Evolutionary conservation across 2,888 invertebrate species (phyloP).

Genomic region (Latrodectus elegans): DNA sequence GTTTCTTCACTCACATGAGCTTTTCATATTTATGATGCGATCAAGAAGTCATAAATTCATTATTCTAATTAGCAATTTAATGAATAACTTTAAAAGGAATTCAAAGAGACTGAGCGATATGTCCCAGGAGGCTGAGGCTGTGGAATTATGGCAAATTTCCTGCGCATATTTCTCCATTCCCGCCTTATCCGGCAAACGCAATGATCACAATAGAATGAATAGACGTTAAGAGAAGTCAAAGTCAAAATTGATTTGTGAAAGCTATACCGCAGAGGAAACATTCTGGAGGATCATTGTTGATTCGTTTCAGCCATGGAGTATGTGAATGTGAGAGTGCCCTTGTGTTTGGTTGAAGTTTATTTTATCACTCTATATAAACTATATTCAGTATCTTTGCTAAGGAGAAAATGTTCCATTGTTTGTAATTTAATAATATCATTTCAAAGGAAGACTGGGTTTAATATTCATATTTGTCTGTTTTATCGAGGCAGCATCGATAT

Average conservation of each 20-base stretch:
- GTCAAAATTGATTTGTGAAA: conserved; percentile 16
- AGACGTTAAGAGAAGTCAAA: neutral
- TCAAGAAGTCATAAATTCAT: conserved; percentile 40
- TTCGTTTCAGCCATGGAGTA: too few species aligned
- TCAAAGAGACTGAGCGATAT: conserved; percentile 15
- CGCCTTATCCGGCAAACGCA: conserved; percentile 14
- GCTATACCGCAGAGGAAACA: neutral
- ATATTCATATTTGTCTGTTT: too few species aligned
- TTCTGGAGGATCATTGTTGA: too few species aligned
- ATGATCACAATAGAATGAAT: conserved; percentile 16
- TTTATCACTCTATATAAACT: too few species aligned
- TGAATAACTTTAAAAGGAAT: conserved; percentile 61
- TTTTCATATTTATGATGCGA: conserved; percentile 18
- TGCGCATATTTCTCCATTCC: conserved; percentile 9
- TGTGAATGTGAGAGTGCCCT: too few species aligned
- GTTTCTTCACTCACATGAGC: neutral
- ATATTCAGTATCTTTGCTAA: too few species aligned
- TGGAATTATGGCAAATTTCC: conserved; percentile 47
- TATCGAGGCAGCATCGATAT: too few species aligned
- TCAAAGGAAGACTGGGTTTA: too few species aligned
- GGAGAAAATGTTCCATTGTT: too few species aligned
- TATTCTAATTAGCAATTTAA: conserved; percentile 65
- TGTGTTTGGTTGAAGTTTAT: too few species aligned
- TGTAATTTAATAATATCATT: too few species aligned
- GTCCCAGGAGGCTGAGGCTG: conserved; percentile 7